A percentile compares a stretch with the other conserved stretches of the same genome.
Conservation (phyloP, 2,113 vertebrate species). For the Platichthys stellatus region DNA sequence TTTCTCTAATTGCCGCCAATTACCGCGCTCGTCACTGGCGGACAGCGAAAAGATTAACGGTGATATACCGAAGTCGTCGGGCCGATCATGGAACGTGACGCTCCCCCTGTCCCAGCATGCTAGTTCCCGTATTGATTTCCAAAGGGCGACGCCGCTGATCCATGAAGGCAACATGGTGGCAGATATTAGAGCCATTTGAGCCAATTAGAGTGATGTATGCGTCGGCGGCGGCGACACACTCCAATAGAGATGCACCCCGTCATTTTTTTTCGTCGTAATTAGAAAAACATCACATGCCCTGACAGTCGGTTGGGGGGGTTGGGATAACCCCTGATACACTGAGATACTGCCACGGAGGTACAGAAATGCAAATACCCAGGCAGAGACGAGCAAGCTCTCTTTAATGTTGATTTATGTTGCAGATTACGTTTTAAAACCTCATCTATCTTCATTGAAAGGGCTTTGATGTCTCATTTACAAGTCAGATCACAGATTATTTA, state of each 20-base stretch:
- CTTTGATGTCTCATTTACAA: conserved; percentile 68
- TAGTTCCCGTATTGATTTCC: conserved; percentile 73
- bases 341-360: conserved; percentile 22
- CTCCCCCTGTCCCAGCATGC: conserved; percentile 48
- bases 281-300: conserved; percentile 69
- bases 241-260: conserved; percentile 54
- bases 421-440: conserved; percentile 40
- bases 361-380: conserved; percentile 37
- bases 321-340: conserved; percentile 40
- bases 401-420: conserved; percentile 72
- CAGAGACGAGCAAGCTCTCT: conserved; percentile 23
- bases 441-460: conserved; percentile 65
- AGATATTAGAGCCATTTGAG: conserved; percentile 79
- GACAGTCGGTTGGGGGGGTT: conserved; percentile 34
- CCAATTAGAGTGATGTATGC: conserved; percentile 81
- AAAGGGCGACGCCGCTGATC: conserved; percentile 73
- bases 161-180: conserved; percentile 80
- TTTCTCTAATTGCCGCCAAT: conserved; percentile 65
- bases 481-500: conserved; percentile 65
- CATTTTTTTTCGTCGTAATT: conserved; percentile 73
- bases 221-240: conserved; percentile 62
- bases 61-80: conserved; percentile 64
- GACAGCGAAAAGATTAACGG: conserved; percentile 55
- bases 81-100: conserved; percentile 62
- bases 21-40: conserved; percentile 44